A percentile compares a stretch with the other conserved stretches of the same genome.
These are phyloP conservation scores for Corapipo altera DNA, from an alignment of 2,113 vertebrate genomes.

Conservation along the genomic window DNA sequence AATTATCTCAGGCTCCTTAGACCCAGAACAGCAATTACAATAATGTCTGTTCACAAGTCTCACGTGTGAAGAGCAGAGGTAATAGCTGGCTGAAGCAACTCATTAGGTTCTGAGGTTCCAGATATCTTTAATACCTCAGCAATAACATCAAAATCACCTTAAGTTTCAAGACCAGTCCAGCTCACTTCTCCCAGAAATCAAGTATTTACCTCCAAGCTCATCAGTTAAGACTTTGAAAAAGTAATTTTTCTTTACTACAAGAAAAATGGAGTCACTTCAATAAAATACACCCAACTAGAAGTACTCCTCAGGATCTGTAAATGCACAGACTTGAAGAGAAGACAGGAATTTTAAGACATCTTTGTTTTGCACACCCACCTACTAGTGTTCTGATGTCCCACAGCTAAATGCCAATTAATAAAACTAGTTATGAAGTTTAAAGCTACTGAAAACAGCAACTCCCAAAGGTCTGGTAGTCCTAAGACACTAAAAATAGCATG, in stretches of 20 bases:
- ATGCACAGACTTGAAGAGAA: not conserved
- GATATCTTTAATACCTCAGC: not conserved
- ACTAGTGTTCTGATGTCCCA: not conserved
- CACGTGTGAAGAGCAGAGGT: not conserved
- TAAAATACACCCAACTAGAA: not conserved
- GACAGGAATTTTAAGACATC: conserved; percentile 12
- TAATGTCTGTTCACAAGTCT: not conserved
- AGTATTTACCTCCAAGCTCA: not conserved
- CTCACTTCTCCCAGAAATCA: not conserved
- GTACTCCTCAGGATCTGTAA: not conserved
- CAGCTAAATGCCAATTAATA: not conserved
- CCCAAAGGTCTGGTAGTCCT: not conserved
- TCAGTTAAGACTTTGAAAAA: not conserved
- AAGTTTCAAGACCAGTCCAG: not conserved
- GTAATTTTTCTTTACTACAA: not conserved
- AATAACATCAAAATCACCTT: not conserved
- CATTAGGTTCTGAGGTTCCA: not conserved
- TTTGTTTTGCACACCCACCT: conserved; percentile 7
- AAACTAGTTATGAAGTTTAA: not conserved
- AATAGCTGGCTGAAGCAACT: not conserved
- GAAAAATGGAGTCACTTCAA: not conserved
- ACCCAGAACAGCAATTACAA: not conserved
- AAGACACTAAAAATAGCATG: conserved; percentile 59
- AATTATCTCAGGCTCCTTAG: not conserved
- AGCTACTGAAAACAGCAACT: not conserved